These are phyloP conservation scores for Alouatta palliata DNA, from an alignment of 2,113 vertebrate genomes.

Conservation along the genomic window DNA sequence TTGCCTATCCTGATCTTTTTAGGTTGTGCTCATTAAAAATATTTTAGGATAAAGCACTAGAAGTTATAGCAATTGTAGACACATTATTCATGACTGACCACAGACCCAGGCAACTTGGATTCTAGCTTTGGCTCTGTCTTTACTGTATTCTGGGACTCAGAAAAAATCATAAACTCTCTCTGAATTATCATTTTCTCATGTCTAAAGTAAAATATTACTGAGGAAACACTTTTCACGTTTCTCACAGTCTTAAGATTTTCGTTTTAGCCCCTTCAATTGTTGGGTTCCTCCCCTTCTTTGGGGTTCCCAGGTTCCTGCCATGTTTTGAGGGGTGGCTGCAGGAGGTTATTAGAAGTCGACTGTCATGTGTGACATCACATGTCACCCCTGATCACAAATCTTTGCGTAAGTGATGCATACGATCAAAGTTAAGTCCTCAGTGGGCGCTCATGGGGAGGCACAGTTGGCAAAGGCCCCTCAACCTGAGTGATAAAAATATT, in stretches of 20 bases:
- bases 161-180: neutral
- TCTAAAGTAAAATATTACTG: neutral
- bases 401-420: neutral
- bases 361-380: neutral
- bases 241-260: neutral
- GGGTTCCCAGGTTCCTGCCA: neutral
- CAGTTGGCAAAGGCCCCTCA: neutral
- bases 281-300: neutral
- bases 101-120: neutral
- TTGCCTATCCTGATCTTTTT: neutral
- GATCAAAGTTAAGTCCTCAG: neutral
- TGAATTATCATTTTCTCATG: neutral
- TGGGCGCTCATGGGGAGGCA: neutral
- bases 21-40: neutral
- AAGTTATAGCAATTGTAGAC: neutral
- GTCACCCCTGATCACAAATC: neutral
- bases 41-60: neutral
- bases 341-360: neutral
- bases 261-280: neutral
- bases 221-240: neutral
- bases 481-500: neutral
- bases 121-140: neutral
- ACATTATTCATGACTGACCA: neutral
- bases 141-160: neutral
- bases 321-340: neutral